Conservation (phyloP, 2,888 invertebrate species). For the Palloptera scutellata region DNA sequence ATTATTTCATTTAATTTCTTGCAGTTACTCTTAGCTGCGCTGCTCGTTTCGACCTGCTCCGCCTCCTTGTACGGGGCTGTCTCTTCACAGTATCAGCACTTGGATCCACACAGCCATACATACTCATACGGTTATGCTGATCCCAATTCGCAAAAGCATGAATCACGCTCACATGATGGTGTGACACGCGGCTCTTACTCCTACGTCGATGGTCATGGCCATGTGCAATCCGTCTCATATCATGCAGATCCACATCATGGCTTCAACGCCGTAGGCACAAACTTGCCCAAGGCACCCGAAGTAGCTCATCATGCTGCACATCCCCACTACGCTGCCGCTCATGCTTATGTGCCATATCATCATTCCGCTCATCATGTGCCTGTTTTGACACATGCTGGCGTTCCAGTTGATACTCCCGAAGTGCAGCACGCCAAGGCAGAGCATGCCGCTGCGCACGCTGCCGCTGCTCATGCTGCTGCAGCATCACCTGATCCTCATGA, state of each 20-base stretch:
- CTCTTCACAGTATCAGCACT: conserved; percentile 68
- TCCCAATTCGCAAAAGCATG: conserved; percentile 72
- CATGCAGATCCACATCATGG: conserved; percentile 72
- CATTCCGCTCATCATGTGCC: conserved; percentile 49
- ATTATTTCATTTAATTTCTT: conserved; percentile 25
- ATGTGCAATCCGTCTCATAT: conserved; percentile 72
- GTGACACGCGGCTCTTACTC: conserved; percentile 73
- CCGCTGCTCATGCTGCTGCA: conserved; percentile 58
- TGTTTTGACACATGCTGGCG: conserved; percentile 60
- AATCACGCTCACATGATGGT: conserved; percentile 70
- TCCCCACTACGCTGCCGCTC: conserved; percentile 49
- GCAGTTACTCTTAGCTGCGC: conserved; percentile 58
- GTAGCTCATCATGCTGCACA: conserved; percentile 41
- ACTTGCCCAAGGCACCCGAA: conserved; percentile 70
- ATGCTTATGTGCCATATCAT: conserved; percentile 56
- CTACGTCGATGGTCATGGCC: conserved; percentile 74
- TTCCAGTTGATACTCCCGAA: conserved; percentile 63
- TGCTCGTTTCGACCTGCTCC: conserved; percentile 61
- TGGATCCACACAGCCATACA: conserved; percentile 69
- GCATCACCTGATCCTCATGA: conserved; percentile 44
- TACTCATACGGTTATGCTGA: conserved; percentile 73
- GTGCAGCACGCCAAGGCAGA: conserved; percentile 67
- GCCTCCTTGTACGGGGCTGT: conserved; percentile 61
- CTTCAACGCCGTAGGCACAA: conserved; percentile 73
- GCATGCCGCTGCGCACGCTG: conserved; percentile 66